Evolutionary conservation across 2,797 vertebrate genomes (phyloP).

Genomic region (Chiropotes sagulatus): DNA sequence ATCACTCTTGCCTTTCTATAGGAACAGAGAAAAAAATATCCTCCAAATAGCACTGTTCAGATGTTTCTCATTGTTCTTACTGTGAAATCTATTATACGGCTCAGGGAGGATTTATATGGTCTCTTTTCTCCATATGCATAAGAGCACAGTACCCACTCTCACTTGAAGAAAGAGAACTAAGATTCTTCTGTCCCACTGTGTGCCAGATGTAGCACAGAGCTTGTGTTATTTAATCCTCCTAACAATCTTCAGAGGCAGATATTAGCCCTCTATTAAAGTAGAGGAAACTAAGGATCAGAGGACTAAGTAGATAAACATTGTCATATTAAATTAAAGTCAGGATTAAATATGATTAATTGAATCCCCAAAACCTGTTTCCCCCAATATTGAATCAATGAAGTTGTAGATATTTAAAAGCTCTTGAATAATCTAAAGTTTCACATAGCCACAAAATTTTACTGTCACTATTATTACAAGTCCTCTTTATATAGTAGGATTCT

Average conservation of each 20-base stretch:
- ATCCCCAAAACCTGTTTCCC: neutral
- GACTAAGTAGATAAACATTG: neutral
- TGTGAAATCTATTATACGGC: neutral
- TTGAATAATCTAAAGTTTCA: neutral
- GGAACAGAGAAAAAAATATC: neutral
- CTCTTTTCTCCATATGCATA: neutral
- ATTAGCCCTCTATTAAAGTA: neutral
- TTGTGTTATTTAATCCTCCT: neutral
- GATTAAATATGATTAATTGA: neutral
- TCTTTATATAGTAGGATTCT: neutral
- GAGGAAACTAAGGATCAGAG: neutral
- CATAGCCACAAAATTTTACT: neutral
- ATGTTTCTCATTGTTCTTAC: neutral
- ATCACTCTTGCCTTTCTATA: neutral
- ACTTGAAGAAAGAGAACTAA: neutral
- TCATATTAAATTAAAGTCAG: slow-evolving; percentile 17
- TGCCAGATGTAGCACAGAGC: neutral
- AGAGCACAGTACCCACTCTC: neutral
- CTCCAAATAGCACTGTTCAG: neutral
- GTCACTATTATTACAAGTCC: neutral
- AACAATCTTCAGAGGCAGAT: neutral
- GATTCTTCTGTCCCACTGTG: neutral
- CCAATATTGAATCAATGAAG: neutral
- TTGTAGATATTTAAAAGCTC: neutral
- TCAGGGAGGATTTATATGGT: neutral